phyloP scores from a whole-genome alignment of 2,113 vertebrate species.

The Onychostruthus taczanowskii region DNA sequence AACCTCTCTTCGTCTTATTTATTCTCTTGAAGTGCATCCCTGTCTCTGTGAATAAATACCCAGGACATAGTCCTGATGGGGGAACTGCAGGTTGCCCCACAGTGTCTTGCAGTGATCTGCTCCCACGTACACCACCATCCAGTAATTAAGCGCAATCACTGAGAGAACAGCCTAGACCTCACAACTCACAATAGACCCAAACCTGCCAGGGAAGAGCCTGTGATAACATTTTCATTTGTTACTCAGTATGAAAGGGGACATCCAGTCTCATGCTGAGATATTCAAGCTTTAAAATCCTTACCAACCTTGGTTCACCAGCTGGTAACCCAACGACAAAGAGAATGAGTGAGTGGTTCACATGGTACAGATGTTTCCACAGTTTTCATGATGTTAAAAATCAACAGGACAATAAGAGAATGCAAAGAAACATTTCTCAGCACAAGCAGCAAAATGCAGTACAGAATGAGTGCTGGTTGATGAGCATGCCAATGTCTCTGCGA shows the following conservation, averaged over 20 bases:
- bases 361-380: neutral
- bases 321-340: neutral
- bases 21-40: neutral
- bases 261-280: neutral
- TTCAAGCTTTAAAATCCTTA: neutral
- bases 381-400: neutral
- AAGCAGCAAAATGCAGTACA: constrained; percentile 12
- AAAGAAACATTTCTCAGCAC: neutral
- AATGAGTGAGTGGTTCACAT: neutral
- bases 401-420: neutral
- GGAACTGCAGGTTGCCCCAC: neutral
- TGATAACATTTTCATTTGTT: neutral
- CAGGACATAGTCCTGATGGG: neutral
- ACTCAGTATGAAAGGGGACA: neutral
- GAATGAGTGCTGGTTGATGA: neutral
- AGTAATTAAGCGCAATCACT: neutral
- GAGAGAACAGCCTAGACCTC: neutral
- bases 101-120: neutral
- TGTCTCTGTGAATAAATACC: neutral
- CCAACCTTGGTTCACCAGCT: neutral
- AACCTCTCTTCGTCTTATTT: neutral
- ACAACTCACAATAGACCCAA: neutral
- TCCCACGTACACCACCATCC: neutral
- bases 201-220: neutral
- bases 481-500: constrained; percentile 23